Percentiles rank a stretch among this genome's conserved stretches.
phyloP scores from a whole-genome alignment of 2,797 vertebrate species.

The Holocentrus rufus region DNA sequence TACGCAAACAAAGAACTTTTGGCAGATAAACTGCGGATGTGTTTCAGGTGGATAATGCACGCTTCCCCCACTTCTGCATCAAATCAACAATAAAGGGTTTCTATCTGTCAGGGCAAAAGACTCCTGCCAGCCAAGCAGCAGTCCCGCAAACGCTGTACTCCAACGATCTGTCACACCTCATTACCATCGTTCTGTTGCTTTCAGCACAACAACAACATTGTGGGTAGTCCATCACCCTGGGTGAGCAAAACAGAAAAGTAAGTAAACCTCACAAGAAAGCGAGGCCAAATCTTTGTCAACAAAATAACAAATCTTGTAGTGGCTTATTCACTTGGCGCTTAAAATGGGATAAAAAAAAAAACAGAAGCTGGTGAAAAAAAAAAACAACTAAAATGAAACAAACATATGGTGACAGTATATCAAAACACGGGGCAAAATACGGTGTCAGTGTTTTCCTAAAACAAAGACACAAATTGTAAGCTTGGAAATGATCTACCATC shows the following conservation, averaged over 20 bases:
- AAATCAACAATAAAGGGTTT: conserved; percentile 46
- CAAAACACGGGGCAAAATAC: conserved; percentile 52
- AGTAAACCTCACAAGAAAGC: background rate
- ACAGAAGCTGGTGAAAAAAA: conserved; percentile 18
- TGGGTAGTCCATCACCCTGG: conserved; percentile 56
- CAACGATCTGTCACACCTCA: conserved; percentile 72
- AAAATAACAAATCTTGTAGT: conserved; percentile 42
- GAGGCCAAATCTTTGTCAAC: conserved; percentile 45
- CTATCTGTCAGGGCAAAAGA: conserved; percentile 58
- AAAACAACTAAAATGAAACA: background rate
- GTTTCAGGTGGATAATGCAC: conserved; percentile 30
- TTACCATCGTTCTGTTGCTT: conserved; percentile 68
- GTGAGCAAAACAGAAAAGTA: conserved; percentile 39
- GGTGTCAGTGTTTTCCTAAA: conserved; percentile 56
- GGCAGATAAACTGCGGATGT: conserved; percentile 1
- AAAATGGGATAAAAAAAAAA: conserved; percentile 35
- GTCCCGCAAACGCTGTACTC: conserved; percentile 57
- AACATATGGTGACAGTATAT: conserved; percentile 32
- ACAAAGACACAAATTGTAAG: conserved; percentile 58
- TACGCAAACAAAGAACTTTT: conserved; percentile 12
- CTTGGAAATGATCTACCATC: conserved; percentile 40
- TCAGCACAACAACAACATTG: conserved; percentile 44
- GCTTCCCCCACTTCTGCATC: conserved; percentile 32
- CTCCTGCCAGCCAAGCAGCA: conserved; percentile 50
- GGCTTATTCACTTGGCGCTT: conserved; percentile 12